Percentiles rank a stretch among this genome's conserved stretches.
phyloP scores from a whole-genome alignment of 2,113 vertebrate genomes.

The Hucho hucho region DNA sequence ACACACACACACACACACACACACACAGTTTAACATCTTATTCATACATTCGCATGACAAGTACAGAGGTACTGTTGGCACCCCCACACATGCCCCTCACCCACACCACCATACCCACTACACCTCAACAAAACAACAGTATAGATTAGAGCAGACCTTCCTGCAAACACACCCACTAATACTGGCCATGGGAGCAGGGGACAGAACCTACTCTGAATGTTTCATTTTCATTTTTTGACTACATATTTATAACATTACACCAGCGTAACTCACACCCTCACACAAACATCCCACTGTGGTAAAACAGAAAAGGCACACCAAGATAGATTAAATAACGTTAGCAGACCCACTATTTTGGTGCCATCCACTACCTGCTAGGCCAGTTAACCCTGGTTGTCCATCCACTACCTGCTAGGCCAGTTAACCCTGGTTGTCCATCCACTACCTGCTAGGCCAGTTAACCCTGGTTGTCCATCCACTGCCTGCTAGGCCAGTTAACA shows the following conservation, averaged over 20 bases:
- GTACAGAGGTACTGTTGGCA: too few relatives aligned
- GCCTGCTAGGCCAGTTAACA: background rate
- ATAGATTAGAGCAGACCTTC: background rate
- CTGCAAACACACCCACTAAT: background rate
- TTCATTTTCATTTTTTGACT: too few relatives aligned
- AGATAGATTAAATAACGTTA: background rate
- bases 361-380: background rate
- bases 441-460: too few relatives aligned
- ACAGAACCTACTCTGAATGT: background rate
- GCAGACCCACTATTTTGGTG: background rate
- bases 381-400: background rate
- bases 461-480: background rate
- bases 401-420: too few relatives aligned
- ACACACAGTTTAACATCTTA: background rate
- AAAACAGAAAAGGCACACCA: too few relatives aligned
- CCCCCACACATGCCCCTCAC: too few relatives aligned
- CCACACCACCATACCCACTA: background rate
- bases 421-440: too few relatives aligned
- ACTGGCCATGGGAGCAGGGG: background rate
- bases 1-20: slow-evolving; percentile 14
- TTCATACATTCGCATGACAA: too few relatives aligned
- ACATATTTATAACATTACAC: too few relatives aligned
- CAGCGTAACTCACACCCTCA: too few relatives aligned
- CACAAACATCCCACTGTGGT: too few relatives aligned
- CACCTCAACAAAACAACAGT: background rate